Conservation (phyloP, 2,888 invertebrate genomes). For the Agonopterix subpropinquella region DNA sequence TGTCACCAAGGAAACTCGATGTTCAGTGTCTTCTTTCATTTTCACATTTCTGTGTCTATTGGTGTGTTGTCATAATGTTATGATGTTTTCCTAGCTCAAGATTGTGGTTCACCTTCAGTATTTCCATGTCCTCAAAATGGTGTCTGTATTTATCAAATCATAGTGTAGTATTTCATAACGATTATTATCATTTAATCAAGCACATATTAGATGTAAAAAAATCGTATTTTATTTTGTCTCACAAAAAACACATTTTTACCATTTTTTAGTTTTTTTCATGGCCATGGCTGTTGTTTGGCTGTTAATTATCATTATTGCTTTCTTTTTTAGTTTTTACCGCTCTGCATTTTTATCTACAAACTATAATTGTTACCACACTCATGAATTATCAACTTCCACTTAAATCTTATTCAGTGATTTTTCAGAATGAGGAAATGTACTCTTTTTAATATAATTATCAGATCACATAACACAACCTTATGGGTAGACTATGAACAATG, state of each 20-base stretch:
- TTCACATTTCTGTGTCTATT: slow-evolving; percentile 22
- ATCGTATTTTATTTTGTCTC: too few species aligned
- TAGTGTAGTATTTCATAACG: neutral
- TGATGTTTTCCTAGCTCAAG: slow-evolving; percentile 24
- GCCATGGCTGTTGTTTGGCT: neutral
- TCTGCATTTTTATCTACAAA: slow-evolving; percentile 68
- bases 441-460: too few species aligned
- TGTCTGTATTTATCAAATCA: slow-evolving; percentile 7
- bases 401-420: neutral
- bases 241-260: neutral
- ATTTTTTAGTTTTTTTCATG: neutral
- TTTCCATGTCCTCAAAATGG: slow-evolving; percentile 15
- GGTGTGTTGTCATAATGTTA: slow-evolving; percentile 12
- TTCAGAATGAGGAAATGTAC: neutral
- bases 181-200: neutral
- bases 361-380: slow-evolving; percentile 32
- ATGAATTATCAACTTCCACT: slow-evolving; percentile 23
- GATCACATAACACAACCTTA: too few species aligned
- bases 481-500: too few species aligned
- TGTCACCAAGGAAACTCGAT: slow-evolving; percentile 36
- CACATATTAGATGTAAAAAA: too few species aligned
- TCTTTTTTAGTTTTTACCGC: slow-evolving; percentile 44
- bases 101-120: slow-evolving; percentile 14
- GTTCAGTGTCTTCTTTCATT: slow-evolving; percentile 43
- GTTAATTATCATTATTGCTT: neutral